Conservation (phyloP, 2,888 invertebrate species). For the Globia sparganii region DNA sequence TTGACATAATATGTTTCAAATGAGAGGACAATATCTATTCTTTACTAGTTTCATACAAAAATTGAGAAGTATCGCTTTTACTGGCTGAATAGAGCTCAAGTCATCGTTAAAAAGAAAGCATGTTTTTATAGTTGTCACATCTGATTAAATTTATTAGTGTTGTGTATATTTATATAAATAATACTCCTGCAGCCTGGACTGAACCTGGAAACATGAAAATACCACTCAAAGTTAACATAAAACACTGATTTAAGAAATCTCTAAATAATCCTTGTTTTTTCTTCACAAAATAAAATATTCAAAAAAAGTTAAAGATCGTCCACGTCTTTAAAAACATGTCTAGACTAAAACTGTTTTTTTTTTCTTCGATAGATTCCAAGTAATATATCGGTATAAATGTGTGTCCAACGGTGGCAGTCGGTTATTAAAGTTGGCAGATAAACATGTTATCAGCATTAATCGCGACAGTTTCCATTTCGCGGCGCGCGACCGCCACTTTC, state of each 20-base stretch:
- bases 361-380: slow-evolving; percentile 9
- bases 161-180: no score
- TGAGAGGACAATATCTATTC: slow-evolving; percentile 65
- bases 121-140: slow-evolving; percentile 4
- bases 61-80: slow-evolving; percentile 29
- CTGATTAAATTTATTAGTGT: slow-evolving; percentile 3
- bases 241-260: neutral
- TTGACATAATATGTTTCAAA: slow-evolving; percentile 64
- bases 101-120: slow-evolving; percentile 35
- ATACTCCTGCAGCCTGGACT: neutral
- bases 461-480: slow-evolving; percentile 88
- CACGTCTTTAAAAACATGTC: neutral
- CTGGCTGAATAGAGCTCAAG: slow-evolving; percentile 30
- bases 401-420: slow-evolving; percentile 30
- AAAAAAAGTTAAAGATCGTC: neutral
- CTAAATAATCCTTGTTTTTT: neutral
- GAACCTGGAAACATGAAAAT: neutral
- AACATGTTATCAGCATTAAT: slow-evolving; percentile 86
- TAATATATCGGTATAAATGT: slow-evolving; percentile 23
- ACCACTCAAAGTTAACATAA: neutral
- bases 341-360: slow-evolving; percentile 12
- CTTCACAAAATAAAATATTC: neutral
- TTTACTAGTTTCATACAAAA: slow-evolving; percentile 47
- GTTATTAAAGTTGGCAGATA: slow-evolving; percentile 76
- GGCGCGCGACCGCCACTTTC: slow-evolving; percentile 83